Evolutionary conservation across 2,113 vertebrate species (phyloP).

Genomic region (Crotalus viridis): DNA sequence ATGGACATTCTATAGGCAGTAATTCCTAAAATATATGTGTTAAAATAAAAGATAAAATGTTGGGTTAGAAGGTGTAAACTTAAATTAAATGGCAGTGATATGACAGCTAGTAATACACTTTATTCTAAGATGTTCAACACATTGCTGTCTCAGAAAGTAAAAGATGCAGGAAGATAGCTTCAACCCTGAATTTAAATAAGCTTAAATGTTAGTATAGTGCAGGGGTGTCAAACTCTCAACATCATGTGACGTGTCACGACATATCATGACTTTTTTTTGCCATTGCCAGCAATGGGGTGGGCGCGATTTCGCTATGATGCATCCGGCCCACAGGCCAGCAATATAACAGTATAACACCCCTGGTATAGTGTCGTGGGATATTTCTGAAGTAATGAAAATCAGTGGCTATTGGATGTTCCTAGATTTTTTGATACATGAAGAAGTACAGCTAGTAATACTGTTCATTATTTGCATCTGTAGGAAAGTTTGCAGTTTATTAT

Average conservation of each 20-base stretch:
- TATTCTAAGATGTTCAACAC: not conserved
- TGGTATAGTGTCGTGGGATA: not conserved
- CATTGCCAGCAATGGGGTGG: too few relatives aligned
- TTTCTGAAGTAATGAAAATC: not conserved
- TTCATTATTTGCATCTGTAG: not conserved
- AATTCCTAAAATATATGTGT: not conserved
- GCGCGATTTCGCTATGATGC: too few relatives aligned
- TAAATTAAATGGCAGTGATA: not conserved
- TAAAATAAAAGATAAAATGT: not conserved
- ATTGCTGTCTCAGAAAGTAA: not conserved
- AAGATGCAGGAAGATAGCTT: not conserved
- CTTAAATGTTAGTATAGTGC: not conserved
- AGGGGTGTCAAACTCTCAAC: too few relatives aligned
- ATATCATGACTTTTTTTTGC: too few relatives aligned
- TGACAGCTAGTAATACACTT: not conserved
- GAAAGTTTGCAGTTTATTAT: not conserved
- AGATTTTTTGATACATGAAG: not conserved
- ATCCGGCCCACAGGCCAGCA: too few relatives aligned
- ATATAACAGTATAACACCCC: too few relatives aligned
- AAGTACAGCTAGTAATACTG: not conserved
- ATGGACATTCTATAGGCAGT: not conserved
- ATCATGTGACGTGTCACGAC: too few relatives aligned
- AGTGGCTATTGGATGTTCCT: not conserved
- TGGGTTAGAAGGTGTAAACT: not conserved
- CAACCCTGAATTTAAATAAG: not conserved